A percentile compares a stretch with the other conserved stretches of the same genome.
Conservation (phyloP, 2,797 vertebrate species). For the Zalophus californianus region DNA sequence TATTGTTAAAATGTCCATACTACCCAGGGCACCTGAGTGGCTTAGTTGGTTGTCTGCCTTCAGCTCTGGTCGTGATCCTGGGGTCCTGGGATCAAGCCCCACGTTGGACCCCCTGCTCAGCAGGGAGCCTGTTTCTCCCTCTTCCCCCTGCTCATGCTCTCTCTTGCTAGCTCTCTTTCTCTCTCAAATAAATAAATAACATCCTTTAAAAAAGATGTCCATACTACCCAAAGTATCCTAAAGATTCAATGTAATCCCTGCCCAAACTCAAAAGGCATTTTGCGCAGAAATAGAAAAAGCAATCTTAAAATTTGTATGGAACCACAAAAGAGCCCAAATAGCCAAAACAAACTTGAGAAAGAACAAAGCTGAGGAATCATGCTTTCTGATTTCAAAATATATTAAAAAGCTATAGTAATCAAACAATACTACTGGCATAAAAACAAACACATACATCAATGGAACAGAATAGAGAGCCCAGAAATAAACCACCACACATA, state of each 20-base stretch:
- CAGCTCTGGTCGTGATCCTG: no score
- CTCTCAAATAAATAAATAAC: no score
- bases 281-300: background rate
- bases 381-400: background rate
- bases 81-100: no score
- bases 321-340: background rate
- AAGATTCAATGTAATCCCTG: background rate
- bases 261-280: background rate
- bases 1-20: background rate
- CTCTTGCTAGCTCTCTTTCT: no score
- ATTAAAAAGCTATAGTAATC: background rate
- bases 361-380: background rate
- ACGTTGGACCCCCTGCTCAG: no score
- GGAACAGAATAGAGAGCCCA: background rate
- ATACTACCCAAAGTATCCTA: background rate
- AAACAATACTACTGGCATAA: background rate
- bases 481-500: background rate
- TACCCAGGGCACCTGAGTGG: background rate
- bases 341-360: background rate
- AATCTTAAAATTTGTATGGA: background rate
- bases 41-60: no score
- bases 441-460: background rate
- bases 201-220: background rate
- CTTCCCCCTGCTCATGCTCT: no score
- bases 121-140: no score